A percentile compares a stretch with the other conserved stretches of the same genome.
Evolutionary conservation across 1,140 invertebrate genomes (phyloP).

Genomic region (Tetraneura akinire): DNA sequence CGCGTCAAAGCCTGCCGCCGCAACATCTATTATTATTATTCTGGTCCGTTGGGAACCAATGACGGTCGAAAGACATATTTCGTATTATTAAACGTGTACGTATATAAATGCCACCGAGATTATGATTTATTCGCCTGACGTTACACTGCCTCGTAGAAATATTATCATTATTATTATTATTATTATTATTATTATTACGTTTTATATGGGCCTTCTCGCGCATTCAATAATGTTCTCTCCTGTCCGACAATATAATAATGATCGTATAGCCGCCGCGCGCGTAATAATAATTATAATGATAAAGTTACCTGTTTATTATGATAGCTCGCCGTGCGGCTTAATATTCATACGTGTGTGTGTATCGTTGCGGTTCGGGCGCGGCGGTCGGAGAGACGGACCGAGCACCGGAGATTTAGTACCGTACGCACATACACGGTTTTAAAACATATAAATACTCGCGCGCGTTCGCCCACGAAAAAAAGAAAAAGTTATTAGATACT

Average conservation of each 20-base stretch:
- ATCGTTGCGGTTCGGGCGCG: no score
- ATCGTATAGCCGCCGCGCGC: conserved; percentile 24
- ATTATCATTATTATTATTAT: no score
- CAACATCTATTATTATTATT: neutral
- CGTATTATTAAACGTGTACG: neutral
- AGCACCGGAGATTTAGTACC: neutral
- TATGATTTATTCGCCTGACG: conserved; percentile 48
- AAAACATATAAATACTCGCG: neutral
- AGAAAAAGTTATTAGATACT: no score
- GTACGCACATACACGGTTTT: neutral
- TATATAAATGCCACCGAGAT: conserved; percentile 46
- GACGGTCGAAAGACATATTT: conserved; percentile 31
- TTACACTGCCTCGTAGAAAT: conserved; percentile 5
- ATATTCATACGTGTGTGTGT: no score
- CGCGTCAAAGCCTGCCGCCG: neutral
- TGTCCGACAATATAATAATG: conserved; percentile 47
- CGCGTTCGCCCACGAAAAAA: neutral
- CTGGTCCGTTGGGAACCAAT: conserved; percentile 41
- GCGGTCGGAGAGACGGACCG: neutral
- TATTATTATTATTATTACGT: no score
- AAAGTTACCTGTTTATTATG: conserved; percentile 47
- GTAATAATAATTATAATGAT: conserved; percentile 50
- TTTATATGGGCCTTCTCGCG: conserved; percentile 43
- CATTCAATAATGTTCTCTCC: conserved; percentile 50
- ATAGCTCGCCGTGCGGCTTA: neutral